phyloP scores from a whole-genome alignment of 2,113 vertebrate genomes.

The Mirounga angustirostris region DNA sequence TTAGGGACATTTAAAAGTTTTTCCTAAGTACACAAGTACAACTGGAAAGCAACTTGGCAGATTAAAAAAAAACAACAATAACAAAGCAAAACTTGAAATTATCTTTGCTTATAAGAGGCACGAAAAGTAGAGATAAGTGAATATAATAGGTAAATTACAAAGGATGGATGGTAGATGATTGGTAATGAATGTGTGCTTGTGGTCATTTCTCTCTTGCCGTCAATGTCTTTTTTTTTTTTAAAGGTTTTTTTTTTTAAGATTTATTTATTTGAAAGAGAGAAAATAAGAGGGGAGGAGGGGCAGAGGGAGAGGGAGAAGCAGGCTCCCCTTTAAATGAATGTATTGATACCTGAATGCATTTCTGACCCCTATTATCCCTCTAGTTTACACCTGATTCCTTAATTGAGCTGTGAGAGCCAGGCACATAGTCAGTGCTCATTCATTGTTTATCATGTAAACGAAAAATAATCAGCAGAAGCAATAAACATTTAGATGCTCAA shows the following conservation, averaged over 20 bases:
- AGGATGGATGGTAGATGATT: not conserved
- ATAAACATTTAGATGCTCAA: not conserved
- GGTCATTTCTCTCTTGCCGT: not conserved
- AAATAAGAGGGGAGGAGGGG: too few species aligned
- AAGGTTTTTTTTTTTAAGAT: too few species aligned
- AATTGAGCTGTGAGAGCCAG: not conserved
- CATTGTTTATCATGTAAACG: not conserved
- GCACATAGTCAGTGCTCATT: not conserved
- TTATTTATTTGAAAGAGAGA: too few species aligned
- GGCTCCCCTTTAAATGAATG: not conserved
- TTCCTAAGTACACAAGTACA: not conserved
- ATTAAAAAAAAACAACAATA: not conserved
- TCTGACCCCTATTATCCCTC: not conserved
- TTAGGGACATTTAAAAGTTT: not conserved
- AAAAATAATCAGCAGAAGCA: slow-evolving; percentile 23
- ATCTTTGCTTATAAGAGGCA: not conserved
- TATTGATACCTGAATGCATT: not conserved
- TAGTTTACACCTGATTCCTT: not conserved
- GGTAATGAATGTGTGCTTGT: not conserved
- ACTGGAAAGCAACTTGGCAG: not conserved
- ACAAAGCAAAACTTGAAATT: not conserved
- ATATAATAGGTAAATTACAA: not conserved
- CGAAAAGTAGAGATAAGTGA: not conserved
- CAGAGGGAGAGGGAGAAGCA: too few species aligned
- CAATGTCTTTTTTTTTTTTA: not conserved